Conservation (phyloP, 2,888 invertebrate species). For the Xanthorhoe spadicearia region DNA sequence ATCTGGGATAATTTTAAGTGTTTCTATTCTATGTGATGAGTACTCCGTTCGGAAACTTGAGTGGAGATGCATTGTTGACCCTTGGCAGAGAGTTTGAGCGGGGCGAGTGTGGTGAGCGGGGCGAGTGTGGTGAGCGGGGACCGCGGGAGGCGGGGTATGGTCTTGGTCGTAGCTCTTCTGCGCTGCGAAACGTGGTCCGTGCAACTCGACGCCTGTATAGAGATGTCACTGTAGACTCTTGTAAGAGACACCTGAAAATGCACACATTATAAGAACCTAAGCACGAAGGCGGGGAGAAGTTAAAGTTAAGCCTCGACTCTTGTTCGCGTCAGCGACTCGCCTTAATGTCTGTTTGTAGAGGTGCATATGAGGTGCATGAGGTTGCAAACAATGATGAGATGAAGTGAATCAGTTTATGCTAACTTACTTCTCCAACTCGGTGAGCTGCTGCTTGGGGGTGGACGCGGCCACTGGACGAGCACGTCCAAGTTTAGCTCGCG, state of each 20-base stretch:
- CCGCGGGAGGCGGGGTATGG: constrained; percentile 60
- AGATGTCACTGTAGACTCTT: constrained; percentile 69
- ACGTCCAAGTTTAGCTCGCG: constrained; percentile 78
- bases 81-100: constrained; percentile 69
- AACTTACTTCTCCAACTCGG: constrained; percentile 70
- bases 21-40: constrained; percentile 36
- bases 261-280: background rate
- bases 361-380: too few species aligned
- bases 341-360: too few species aligned
- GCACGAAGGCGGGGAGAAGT: background rate
- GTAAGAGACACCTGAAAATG: constrained; percentile 67
- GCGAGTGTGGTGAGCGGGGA: constrained; percentile 51
- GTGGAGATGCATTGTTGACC: constrained; percentile 58
- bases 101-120: constrained; percentile 53
- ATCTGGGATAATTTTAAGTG: background rate
- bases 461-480: constrained; percentile 77
- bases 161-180: constrained; percentile 71
- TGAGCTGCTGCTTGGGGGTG: constrained; percentile 75
- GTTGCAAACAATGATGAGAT: too few species aligned
- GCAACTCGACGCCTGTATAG: constrained; percentile 67
- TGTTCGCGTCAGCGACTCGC: too few species aligned
- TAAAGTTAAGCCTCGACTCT: too few species aligned
- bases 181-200: constrained; percentile 69
- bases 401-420: background rate
- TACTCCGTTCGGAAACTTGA: constrained; percentile 60